phyloP scores from a whole-genome alignment of 2,888 invertebrate species.

The Machimus rusticus region DNA sequence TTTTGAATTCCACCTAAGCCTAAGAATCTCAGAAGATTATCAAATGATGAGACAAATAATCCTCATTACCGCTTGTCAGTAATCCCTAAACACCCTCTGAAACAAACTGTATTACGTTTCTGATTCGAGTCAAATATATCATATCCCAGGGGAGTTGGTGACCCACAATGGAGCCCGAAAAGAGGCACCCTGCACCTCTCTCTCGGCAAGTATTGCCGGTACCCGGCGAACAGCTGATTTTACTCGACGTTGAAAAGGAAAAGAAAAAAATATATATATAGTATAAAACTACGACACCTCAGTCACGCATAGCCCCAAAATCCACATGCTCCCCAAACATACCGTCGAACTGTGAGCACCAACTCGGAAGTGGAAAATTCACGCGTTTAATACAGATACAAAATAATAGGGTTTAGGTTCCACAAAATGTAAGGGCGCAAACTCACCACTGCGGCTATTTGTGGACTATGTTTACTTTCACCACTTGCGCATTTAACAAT shows the following conservation, averaged over 20 bases:
- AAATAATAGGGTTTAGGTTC: background rate
- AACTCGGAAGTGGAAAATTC: background rate
- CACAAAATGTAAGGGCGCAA: slow-evolving; percentile 33
- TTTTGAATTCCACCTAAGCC: background rate
- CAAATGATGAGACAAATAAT: background rate
- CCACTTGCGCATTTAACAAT: background rate
- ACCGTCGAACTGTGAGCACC: background rate
- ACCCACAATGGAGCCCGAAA: background rate
- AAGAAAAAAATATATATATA: background rate
- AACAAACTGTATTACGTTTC: background rate
- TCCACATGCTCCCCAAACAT: background rate
- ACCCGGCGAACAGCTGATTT: slow-evolving; percentile 42
- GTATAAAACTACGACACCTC: background rate
- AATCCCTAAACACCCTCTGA: background rate
- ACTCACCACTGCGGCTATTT: slow-evolving; percentile 42
- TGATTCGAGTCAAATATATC: background rate
- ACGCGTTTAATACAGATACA: background rate
- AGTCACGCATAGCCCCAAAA: slow-evolving; percentile 11
- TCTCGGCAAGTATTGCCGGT: background rate
- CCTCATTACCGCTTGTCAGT: background rate
- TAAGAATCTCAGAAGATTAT: background rate
- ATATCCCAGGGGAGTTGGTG: background rate
- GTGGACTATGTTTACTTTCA: slow-evolving; percentile 17
- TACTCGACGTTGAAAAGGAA: background rate
- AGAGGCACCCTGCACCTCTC: background rate